These are phyloP conservation scores for Drosophila merina DNA, from an alignment of 2,888 invertebrate species.

Conservation along the genomic window DNA sequence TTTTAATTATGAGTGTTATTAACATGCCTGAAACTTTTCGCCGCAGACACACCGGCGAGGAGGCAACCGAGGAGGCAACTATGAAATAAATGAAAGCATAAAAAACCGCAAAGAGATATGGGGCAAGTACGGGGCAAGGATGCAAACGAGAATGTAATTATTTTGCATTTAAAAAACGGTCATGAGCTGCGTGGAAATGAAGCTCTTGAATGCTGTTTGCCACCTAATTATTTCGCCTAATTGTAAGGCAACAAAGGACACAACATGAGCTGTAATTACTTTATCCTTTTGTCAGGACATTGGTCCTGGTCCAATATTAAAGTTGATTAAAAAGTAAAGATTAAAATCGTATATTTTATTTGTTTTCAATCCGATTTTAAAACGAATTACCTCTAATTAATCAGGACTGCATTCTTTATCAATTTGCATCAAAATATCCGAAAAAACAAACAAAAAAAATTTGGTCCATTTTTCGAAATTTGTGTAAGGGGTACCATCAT, in stretches of 20 bases:
- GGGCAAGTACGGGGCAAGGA: constrained; percentile 1
- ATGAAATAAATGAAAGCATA: constrained; percentile 53
- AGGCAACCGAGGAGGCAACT: constrained; percentile 40
- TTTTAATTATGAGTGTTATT: constrained; percentile 76
- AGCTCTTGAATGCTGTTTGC: constrained; percentile 44
- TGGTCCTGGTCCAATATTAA: constrained; percentile 9
- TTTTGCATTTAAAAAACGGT: constrained; percentile 63
- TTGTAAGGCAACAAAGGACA: constrained; percentile 46
- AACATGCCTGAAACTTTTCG: constrained; percentile 69
- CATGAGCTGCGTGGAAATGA: constrained; percentile 26
- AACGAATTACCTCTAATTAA: no score
- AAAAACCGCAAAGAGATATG: constrained; percentile 17
- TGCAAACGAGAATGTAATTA: constrained; percentile 54
- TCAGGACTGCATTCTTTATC: no score
- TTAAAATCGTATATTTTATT: no score
- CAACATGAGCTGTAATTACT: constrained; percentile 12
- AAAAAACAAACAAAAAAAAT: no score
- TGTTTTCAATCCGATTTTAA: no score
- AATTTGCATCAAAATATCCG: no score
- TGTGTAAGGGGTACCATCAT: no score
- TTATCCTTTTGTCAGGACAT: constrained; percentile 7
- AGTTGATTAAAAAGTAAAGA: background rate
- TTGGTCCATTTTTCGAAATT: no score
- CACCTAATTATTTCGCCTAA: constrained; percentile 68
- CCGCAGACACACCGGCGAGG: constrained; percentile 47